These are phyloP conservation scores for Fundulus diaphanus DNA, from an alignment of 2,797 vertebrate species.

Conservation along the genomic window DNA sequence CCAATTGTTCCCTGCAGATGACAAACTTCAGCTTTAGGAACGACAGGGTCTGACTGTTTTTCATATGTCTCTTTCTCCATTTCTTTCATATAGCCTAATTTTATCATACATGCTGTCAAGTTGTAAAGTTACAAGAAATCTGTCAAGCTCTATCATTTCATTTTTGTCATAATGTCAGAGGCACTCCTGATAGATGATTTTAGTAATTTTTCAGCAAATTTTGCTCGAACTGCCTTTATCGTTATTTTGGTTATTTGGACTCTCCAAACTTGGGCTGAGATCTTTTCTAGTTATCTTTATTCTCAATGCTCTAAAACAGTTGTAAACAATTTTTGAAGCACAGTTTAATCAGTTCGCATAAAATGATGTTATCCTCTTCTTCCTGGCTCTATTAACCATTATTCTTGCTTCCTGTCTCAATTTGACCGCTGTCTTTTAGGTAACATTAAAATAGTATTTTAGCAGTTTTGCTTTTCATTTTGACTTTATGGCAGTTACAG, in stretches of 20 bases:
- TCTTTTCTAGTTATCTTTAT: background rate
- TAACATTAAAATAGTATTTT: background rate
- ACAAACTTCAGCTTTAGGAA: background rate
- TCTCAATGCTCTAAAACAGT: background rate
- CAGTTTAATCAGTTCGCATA: no score
- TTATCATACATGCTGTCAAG: background rate
- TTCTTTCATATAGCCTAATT: background rate
- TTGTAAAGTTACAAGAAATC: background rate
- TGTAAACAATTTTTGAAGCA: background rate
- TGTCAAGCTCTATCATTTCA: background rate
- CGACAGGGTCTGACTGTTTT: background rate
- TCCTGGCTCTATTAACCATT: no score
- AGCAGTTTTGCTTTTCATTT: no score
- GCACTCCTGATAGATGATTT: background rate
- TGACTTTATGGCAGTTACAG: background rate
- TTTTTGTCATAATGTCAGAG: background rate
- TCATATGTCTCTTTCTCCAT: background rate
- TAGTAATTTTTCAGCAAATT: background rate
- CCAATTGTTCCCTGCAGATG: background rate
- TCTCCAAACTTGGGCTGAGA: no score
- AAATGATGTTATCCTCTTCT: no score
- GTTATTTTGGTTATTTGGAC: no score
- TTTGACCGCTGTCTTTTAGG: background rate
- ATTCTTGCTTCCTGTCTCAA: background rate
- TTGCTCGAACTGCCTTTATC: no score